Conservation (phyloP, 2,888 invertebrate genomes). For the Cephus spinipes region DNA sequence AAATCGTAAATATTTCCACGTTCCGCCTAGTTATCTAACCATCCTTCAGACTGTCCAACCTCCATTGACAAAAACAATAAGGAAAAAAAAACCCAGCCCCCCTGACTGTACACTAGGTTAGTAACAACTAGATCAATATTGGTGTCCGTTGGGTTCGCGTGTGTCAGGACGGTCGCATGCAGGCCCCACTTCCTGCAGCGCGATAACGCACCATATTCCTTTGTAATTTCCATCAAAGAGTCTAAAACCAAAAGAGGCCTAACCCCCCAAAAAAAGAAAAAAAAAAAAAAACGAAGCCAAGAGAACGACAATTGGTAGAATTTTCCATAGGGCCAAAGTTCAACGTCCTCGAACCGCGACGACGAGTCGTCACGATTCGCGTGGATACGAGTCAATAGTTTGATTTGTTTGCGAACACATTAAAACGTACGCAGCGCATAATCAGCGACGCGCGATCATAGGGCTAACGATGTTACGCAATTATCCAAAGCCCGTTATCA, state of each 20-base stretch:
- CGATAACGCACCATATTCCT: background rate
- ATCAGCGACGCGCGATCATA: background rate
- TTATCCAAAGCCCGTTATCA: background rate
- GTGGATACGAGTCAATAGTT: background rate
- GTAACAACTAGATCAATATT: slow-evolving; percentile 53
- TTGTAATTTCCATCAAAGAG: background rate
- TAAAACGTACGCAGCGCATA: background rate
- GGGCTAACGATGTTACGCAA: background rate
- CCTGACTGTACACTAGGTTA: slow-evolving; percentile 36
- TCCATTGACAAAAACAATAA: background rate
- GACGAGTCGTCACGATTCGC: background rate
- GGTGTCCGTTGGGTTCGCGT: slow-evolving; percentile 22
- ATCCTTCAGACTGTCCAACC: background rate
- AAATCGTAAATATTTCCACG: background rate
- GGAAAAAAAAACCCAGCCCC: background rate
- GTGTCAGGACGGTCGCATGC: slow-evolving; percentile 17
- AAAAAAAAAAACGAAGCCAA: background rate
- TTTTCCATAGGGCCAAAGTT: background rate
- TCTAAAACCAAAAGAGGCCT: background rate
- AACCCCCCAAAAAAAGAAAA: too few species aligned
- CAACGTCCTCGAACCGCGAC: background rate
- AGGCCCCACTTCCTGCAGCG: background rate
- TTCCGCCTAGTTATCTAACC: background rate
- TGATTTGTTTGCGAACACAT: background rate
- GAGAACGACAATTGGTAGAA: background rate